These are phyloP conservation scores for Sycobia sp. DNA, from an alignment of 1,140 invertebrate species.

Conservation along the genomic window DNA sequence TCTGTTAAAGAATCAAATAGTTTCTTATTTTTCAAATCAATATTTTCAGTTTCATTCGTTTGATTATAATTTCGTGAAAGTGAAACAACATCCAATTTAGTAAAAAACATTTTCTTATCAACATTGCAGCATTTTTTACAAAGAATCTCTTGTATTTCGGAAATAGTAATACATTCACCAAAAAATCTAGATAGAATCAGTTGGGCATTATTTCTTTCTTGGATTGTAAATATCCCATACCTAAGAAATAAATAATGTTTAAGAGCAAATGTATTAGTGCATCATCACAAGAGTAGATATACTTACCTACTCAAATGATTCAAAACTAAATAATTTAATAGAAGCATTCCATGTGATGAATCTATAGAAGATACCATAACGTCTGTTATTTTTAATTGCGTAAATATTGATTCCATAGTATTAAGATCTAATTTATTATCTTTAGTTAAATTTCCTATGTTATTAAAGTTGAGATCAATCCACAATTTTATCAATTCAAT, in stretches of 20 bases:
- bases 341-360: constrained; percentile 58
- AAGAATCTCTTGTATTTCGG: constrained; percentile 65
- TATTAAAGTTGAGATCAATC: constrained; percentile 46
- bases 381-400: constrained; percentile 62
- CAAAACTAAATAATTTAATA: constrained; percentile 63
- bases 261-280: not conserved
- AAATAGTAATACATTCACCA: constrained; percentile 39
- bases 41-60: constrained; percentile 34
- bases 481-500: constrained; percentile 45
- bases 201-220: constrained; percentile 61
- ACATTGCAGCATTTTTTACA: constrained; percentile 62
- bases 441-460: not conserved
- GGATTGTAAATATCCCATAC: constrained; percentile 48
- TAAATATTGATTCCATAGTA: constrained; percentile 47
- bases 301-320: constrained; percentile 48
- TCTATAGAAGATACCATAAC: constrained; percentile 65
- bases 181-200: constrained; percentile 62
- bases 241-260: constrained; percentile 35
- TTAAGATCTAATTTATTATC: not conserved
- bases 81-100: constrained; percentile 63
- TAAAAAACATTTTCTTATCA: constrained; percentile 61
- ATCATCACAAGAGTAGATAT: not conserved
- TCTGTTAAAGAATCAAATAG: constrained; percentile 48
- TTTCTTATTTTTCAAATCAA: constrained; percentile 42
- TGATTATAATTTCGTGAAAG: constrained; percentile 55